Evolutionary conservation across 2,888 invertebrate species (phyloP).

Genomic region (Nymphalis urticae): DNA sequence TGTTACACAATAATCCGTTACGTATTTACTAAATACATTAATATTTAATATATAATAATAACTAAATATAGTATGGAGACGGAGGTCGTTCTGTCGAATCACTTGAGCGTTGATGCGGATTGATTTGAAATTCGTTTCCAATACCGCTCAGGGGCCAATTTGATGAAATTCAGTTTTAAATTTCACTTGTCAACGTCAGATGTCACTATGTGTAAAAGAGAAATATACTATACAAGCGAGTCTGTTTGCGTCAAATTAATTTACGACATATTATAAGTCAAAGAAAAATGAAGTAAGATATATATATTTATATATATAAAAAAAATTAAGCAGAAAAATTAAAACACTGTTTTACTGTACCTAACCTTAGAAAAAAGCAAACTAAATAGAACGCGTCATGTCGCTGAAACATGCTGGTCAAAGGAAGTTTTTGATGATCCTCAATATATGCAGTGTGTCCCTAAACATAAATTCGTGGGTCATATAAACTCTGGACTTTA

Average conservation of each 20-base stretch:
- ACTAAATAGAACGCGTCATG: too few relatives aligned
- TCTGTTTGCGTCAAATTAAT: too few relatives aligned
- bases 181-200: background rate
- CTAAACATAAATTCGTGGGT: too few relatives aligned
- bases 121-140: slow-evolving; percentile 25
- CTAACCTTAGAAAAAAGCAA: slow-evolving; percentile 3
- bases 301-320: too few relatives aligned
- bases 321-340: too few relatives aligned
- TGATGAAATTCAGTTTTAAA: background rate
- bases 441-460: slow-evolving; percentile 20
- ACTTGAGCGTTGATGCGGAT: background rate
- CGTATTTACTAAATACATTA: background rate
- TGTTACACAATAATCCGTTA: background rate
- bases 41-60: background rate
- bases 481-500: too few relatives aligned
- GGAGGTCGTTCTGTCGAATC: background rate
- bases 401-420: slow-evolving; percentile 31
- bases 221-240: background rate
- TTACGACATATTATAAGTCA: too few relatives aligned
- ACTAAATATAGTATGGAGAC: background rate
- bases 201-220: background rate
- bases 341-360: too few relatives aligned
- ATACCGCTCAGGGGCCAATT: slow-evolving; percentile 17
- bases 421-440: slow-evolving; percentile 33
- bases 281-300: too few relatives aligned